phyloP scores from a whole-genome alignment of 2,113 vertebrate species.

The Elephantulus edwardii region DNA sequence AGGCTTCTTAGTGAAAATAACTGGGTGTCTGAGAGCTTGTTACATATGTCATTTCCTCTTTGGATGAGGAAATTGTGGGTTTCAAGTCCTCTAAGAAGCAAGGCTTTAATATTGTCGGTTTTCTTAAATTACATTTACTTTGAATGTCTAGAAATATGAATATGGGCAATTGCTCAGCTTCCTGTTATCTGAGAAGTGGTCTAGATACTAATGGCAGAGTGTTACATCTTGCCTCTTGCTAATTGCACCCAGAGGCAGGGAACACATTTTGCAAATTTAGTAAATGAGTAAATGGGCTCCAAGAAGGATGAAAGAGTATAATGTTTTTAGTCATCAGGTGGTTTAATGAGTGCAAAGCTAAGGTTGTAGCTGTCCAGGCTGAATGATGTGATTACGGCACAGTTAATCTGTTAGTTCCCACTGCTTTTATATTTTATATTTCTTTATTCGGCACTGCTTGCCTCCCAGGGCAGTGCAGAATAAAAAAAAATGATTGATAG shows the following conservation, averaged over 20 bases:
- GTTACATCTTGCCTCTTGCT: conserved; percentile 40
- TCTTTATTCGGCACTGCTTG: no score
- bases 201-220: conserved; percentile 40
- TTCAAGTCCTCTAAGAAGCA: conserved; percentile 21
- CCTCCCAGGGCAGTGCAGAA: neutral
- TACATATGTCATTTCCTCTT: conserved; percentile 37
- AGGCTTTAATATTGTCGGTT: conserved; percentile 47
- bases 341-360: conserved; percentile 33
- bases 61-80: conserved; percentile 42
- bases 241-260: conserved; percentile 59
- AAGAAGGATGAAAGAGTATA: conserved; percentile 42
- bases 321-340: conserved; percentile 34
- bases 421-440: conserved; percentile 7
- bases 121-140: conserved; percentile 53
- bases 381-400: conserved; percentile 30
- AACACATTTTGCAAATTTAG: conserved; percentile 59
- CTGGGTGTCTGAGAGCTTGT: conserved; percentile 44
- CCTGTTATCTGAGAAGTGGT: conserved; percentile 30
- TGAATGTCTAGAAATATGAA: conserved; percentile 56
- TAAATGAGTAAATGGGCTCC: conserved; percentile 54
- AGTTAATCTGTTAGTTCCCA: conserved; percentile 48
- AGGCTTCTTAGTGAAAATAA: conserved; percentile 55
- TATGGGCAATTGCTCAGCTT: conserved; percentile 48
- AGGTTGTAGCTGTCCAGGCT: neutral
- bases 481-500: conserved; percentile 12